phyloP scores from a whole-genome alignment of 1,140 invertebrate genomes.

The Oncopeltus fasciatus region DNA sequence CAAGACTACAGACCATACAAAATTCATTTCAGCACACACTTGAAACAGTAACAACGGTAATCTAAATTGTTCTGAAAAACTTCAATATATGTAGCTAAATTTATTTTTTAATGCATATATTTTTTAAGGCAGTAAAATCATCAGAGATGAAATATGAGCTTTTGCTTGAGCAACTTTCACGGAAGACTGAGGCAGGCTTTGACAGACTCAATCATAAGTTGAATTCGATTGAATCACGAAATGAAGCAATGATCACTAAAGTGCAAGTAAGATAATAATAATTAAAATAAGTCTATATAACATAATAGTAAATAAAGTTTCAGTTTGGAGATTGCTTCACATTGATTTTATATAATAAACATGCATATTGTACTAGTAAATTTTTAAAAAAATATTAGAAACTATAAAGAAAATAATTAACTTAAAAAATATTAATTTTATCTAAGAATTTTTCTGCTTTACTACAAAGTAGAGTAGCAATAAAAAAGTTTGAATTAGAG shows the following conservation, averaged over 20 bases:
- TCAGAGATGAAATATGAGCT: slow-evolving; percentile 28
- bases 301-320: too few relatives aligned
- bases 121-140: slow-evolving; percentile 16
- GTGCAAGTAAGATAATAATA: slow-evolving; percentile 26
- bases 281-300: too few relatives aligned
- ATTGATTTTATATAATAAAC: too few relatives aligned
- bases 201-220: slow-evolving; percentile 31
- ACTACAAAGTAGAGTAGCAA: too few relatives aligned
- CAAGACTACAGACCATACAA: background rate
- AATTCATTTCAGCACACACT: background rate
- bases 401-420: background rate
- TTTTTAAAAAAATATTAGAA: too few relatives aligned
- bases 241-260: slow-evolving; percentile 28
- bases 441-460: background rate
- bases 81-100: too few relatives aligned
- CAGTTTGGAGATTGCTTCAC: too few relatives aligned
- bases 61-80: too few relatives aligned
- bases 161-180: slow-evolving; percentile 28
- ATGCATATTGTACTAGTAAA: too few relatives aligned
- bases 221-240: slow-evolving; percentile 29
- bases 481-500: too few relatives aligned
- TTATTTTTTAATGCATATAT: background rate
- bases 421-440: background rate
- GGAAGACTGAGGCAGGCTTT: slow-evolving; percentile 30
- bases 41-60: background rate